Conservation (phyloP, 2,888 invertebrate species). For the Oxyteleia sp. region DNA sequence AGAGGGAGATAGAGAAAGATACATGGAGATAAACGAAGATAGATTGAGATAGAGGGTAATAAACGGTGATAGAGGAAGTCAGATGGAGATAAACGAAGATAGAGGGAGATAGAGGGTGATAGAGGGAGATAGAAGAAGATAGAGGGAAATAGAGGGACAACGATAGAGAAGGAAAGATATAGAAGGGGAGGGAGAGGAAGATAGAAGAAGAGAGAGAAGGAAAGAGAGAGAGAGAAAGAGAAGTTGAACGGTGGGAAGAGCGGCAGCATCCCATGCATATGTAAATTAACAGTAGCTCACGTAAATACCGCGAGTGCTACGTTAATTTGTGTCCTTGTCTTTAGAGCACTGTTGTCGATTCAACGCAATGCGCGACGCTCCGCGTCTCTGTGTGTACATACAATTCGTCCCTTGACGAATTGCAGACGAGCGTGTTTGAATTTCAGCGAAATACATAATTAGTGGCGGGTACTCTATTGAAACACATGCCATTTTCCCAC, state of each 20-base stretch:
- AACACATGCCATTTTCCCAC: constrained; percentile 59
- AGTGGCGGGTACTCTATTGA: constrained; percentile 59
- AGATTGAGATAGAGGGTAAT: too few species aligned
- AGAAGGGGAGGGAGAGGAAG: too few species aligned
- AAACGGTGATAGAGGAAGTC: too few species aligned
- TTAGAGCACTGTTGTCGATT: constrained; percentile 72
- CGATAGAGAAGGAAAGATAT: too few species aligned
- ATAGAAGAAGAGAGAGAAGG: background rate
- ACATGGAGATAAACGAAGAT: too few species aligned
- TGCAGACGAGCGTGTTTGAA: constrained; percentile 70
- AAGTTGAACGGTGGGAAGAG: constrained; percentile 51
- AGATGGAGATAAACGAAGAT: too few species aligned
- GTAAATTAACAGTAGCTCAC: constrained; percentile 74
- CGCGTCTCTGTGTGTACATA: constrained; percentile 64
- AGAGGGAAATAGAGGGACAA: too few species aligned
- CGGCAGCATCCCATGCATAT: constrained; percentile 73
- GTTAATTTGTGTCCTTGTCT: constrained; percentile 75
- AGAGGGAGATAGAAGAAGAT: too few species aligned
- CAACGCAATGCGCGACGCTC: constrained; percentile 67
- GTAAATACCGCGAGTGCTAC: constrained; percentile 74
- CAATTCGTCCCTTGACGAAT: constrained; percentile 72
- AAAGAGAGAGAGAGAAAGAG: background rate
- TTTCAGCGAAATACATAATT: constrained; percentile 71
- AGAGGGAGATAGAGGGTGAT: too few species aligned
- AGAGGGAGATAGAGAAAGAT: too few species aligned